phyloP scores from a whole-genome alignment of 2,797 vertebrate genomes.

The Borostomias antarcticus region DNA sequence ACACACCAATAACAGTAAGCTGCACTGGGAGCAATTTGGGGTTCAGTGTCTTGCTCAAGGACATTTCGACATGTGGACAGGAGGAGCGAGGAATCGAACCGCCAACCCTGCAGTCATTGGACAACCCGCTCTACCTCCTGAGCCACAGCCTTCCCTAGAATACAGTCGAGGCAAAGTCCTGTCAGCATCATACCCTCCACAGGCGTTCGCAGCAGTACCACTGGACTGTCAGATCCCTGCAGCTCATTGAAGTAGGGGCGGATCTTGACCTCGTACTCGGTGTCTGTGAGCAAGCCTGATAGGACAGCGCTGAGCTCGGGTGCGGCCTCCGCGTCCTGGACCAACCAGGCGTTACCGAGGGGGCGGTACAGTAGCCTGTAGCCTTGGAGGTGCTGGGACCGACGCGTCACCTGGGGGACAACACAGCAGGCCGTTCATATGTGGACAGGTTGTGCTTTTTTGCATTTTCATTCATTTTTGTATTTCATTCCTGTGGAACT shows the following conservation, averaged over 20 bases:
- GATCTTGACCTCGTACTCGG: conserved; percentile 91
- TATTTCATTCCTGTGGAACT: neutral
- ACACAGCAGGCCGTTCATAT: conserved; percentile 7
- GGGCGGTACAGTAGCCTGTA: conserved; percentile 89
- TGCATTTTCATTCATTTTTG: neutral
- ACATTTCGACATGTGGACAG: too few relatives aligned
- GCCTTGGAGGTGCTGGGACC: conserved; percentile 84
- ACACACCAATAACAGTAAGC: too few relatives aligned
- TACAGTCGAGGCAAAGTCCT: too few relatives aligned
- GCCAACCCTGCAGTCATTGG: too few relatives aligned
- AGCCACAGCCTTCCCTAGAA: too few relatives aligned
- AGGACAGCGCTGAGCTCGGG: conserved; percentile 78
- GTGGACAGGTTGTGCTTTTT: neutral
- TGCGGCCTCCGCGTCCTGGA: conserved; percentile 75
- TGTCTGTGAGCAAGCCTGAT: conserved; percentile 78
- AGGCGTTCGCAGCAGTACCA: conserved; percentile 78
- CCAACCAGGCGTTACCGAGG: conserved; percentile 80
- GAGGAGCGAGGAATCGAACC: too few relatives aligned
- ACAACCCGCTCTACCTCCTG: too few relatives aligned
- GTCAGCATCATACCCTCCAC: conserved; percentile 85
- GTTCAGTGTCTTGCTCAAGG: too few relatives aligned
- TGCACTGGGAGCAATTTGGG: too few relatives aligned
- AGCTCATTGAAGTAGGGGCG: conserved; percentile 88
- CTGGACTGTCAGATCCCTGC: conserved; percentile 86
- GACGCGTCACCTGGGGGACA: conserved; percentile 80